A percentile compares a stretch with the other conserved stretches of the same genome.
These are phyloP conservation scores for Lycodopsis pacificus DNA, from an alignment of 2,797 vertebrate genomes.

Conservation along the genomic window DNA sequence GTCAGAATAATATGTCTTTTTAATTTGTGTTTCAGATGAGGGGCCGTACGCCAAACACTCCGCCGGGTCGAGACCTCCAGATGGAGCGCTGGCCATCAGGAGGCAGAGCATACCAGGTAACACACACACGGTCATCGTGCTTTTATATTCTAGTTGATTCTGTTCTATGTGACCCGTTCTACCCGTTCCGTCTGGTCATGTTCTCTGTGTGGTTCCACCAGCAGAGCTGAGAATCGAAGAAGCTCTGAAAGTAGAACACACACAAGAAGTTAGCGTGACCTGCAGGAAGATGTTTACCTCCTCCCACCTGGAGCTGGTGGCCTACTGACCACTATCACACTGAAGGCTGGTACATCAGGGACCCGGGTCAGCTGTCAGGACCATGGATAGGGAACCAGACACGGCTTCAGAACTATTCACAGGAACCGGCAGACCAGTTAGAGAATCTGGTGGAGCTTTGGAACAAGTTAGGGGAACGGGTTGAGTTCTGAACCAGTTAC, in stretches of 20 bases:
- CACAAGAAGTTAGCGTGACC: not conserved
- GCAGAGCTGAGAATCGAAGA: too few species aligned
- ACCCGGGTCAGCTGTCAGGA: too few species aligned
- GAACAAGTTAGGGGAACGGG: too few species aligned
- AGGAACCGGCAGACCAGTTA: too few species aligned
- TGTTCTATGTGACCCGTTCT: not conserved
- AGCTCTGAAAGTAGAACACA: too few species aligned
- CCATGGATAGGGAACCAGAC: too few species aligned
- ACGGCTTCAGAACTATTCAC: too few species aligned
- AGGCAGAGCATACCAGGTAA: constrained; percentile 99
- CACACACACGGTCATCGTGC: not conserved
- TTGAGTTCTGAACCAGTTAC: too few species aligned
- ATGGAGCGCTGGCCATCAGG: constrained; percentile 96
- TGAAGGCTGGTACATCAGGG: too few species aligned
- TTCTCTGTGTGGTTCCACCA: not conserved
- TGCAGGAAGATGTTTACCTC: constrained; percentile 51
- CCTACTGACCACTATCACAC: constrained; percentile 40
- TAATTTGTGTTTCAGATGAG: constrained; percentile 93
- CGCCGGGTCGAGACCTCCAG: constrained; percentile 91
- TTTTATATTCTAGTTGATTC: not conserved
- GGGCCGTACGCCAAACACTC: constrained; percentile 98
- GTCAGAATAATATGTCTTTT: not conserved
- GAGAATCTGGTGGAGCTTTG: too few species aligned
- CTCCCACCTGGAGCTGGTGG: constrained; percentile 54
- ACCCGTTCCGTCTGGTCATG: too few species aligned